Base-by-base conservation (phyloP, 2,888 invertebrate species). In the Orchesellides sinensis region DNA sequence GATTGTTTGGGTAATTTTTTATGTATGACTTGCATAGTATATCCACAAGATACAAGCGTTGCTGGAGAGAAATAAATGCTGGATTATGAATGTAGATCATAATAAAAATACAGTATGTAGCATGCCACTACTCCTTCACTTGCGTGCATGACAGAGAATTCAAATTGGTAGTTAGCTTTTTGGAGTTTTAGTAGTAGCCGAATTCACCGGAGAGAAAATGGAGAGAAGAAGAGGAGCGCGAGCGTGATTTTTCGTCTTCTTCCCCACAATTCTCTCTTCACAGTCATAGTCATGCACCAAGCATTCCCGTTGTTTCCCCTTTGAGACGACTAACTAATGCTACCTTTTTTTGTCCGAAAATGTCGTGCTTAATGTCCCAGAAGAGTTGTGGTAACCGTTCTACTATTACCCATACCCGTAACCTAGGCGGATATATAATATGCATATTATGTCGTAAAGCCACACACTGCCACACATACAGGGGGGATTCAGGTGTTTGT, bases 401-500 rank as follows among this genome's bases (percentile, higher is more conserved):
- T 68, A 63, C 35, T 63, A 72, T 65, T n/a, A n/a, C n/a, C n/a
- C n/a, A n/a, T 66, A 80, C 80, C 73, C 66, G 59, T 72, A 65
- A 65, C 54, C 52, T 54, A 52, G 75, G 12, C 49, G 63, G 65
- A 56, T 52, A 40, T 73, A 59, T 52, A n/a, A n/a, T n/a, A 74
- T 63, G 32, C 69, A 52, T 69, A 72, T 72, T 40, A 5, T 23
- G 25, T 65, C 59, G 17, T 59, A 59, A 59, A 59, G 59, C 59
- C 32, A 17, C 35, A 65, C 35, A 65, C 3, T 29, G 59, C 59
- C 32, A 17, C 35, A 65, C 35, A 65, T 10, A 70, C 45, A 61
- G 56, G 27, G 72, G 70, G 73, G 83, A 84, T 85, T 84, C 87
- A 87, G 86, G 86, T 86, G 85, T 85, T 85, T 83, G 74, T 72